Evolutionary conservation across 2,797 vertebrate genomes (phyloP).

Genomic region (Cossypha heuglini): DNA sequence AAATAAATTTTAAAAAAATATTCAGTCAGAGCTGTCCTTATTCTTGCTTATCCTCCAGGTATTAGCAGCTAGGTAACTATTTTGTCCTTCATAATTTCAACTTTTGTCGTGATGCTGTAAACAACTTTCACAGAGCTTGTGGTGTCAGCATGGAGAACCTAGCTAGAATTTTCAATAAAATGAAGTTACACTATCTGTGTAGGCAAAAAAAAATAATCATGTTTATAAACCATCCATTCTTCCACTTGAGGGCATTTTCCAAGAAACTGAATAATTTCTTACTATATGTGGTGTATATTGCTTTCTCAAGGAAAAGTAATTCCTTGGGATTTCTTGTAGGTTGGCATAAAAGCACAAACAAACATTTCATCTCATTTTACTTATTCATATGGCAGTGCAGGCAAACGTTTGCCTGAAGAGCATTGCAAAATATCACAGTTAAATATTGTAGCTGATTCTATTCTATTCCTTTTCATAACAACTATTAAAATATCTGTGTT

Average conservation of each 20-base stretch:
- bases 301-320: neutral
- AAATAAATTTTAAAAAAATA: neutral
- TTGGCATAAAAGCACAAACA: neutral
- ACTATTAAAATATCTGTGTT: neutral
- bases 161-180: neutral
- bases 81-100: neutral
- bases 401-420: neutral
- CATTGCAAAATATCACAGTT: neutral
- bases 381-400: neutral
- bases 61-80: neutral
- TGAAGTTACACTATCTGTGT: neutral
- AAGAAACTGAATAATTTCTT: neutral
- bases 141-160: neutral
- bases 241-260: neutral
- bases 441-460: neutral
- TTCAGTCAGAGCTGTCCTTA: neutral
- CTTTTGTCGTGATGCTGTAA: neutral
- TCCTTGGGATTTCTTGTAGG: neutral
- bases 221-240: neutral
- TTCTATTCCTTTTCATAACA: neutral
- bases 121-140: neutral
- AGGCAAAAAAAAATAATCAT: neutral
- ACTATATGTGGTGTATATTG: neutral
- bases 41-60: neutral
- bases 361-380: neutral